Evolutionary conservation across 2,113 vertebrate species (phyloP).

Genomic region (Xiphias gladius): DNA sequence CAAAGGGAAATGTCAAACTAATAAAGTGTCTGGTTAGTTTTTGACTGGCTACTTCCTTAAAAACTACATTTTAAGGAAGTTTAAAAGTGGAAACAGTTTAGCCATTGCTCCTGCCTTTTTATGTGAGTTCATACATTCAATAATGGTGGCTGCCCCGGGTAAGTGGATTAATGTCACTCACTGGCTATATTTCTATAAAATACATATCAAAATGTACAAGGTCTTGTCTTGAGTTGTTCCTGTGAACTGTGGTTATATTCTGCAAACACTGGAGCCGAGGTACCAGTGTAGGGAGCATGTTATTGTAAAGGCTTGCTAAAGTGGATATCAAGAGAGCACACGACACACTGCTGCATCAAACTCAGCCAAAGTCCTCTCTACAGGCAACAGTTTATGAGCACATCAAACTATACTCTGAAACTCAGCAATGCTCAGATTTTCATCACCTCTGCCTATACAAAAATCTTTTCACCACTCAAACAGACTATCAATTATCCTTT

Average conservation of each 20-base stretch:
- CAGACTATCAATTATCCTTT: not conserved
- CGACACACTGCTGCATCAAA: not conserved
- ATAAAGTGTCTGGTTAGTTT: not conserved
- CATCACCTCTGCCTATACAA: not conserved
- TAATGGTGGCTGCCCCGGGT: not conserved
- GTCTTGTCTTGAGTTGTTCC: not conserved
- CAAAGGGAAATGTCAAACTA: constrained; percentile 11
- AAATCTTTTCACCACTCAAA: not conserved
- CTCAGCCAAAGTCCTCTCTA: not conserved
- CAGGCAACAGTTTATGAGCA: not conserved
- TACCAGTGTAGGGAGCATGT: not conserved
- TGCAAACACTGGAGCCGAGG: not conserved
- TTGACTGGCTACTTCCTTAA: not conserved
- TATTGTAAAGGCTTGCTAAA: not conserved
- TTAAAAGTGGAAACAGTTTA: not conserved
- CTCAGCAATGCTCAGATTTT: not conserved
- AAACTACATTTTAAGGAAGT: constrained; percentile 3
- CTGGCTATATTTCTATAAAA: constrained; percentile 18
- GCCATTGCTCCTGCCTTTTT: constrained; percentile 6
- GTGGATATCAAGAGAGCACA: not conserved
- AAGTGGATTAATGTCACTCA: constrained; percentile 29
- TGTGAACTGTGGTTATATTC: not conserved
- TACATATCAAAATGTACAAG: not conserved
- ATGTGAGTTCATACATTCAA: constrained; percentile 8
- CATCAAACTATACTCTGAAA: not conserved